phyloP scores from a whole-genome alignment of 1,140 invertebrate genomes.

The Megathymus violae region DNA sequence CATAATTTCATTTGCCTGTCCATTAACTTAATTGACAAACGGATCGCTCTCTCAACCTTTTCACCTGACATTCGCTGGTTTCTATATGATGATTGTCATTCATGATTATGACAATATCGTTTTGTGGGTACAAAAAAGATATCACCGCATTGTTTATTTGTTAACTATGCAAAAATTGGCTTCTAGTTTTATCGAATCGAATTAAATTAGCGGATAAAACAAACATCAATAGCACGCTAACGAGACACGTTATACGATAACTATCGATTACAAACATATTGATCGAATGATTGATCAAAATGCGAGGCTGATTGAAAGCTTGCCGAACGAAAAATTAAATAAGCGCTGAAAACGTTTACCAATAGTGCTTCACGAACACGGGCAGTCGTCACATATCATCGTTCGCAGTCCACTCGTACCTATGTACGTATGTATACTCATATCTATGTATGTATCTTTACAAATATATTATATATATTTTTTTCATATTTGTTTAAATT shows the following conservation, averaged over 20 bases:
- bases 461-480: too few species aligned
- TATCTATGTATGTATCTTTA: too few species aligned
- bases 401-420: neutral
- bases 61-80: too few species aligned
- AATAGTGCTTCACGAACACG: slow-evolving; percentile 17
- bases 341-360: slow-evolving; percentile 47
- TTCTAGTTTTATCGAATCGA: neutral
- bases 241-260: slow-evolving; percentile 53
- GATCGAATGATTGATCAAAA: slow-evolving; percentile 60
- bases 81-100: too few species aligned
- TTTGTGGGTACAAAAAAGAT: too few species aligned
- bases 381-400: neutral
- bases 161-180: neutral
- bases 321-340: slow-evolving; percentile 52
- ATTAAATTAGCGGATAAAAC: slow-evolving; percentile 35
- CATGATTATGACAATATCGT: too few species aligned
- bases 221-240: slow-evolving; percentile 52
- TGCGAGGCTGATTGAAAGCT: slow-evolving; percentile 48
- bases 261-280: slow-evolving; percentile 56
- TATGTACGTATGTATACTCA: too few species aligned
- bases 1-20: too few species aligned
- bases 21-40: too few species aligned
- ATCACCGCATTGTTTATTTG: neutral
- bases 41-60: too few species aligned
- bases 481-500: too few species aligned